These are phyloP conservation scores for Phortica variegata DNA, from an alignment of 1,140 invertebrate species.

Conservation along the genomic window DNA sequence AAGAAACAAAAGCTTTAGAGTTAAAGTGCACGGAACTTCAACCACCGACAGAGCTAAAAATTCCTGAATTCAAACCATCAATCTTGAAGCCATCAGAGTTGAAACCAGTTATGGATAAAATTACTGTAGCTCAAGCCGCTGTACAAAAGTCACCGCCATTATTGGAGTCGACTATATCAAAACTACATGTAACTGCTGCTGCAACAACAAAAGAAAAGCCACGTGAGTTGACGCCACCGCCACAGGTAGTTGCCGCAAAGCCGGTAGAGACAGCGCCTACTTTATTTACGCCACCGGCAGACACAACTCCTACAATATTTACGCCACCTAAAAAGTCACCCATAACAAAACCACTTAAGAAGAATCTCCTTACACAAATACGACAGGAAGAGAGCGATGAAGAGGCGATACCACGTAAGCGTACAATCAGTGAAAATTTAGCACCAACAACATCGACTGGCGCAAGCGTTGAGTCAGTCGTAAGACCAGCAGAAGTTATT, in stretches of 20 bases:
- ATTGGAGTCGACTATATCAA: too few relatives aligned
- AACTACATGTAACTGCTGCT: too few relatives aligned
- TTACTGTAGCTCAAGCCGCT: too few relatives aligned
- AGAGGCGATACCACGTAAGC: conserved; percentile 37
- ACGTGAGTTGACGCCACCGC: neutral
- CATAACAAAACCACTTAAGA: conserved; percentile 46
- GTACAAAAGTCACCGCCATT: too few relatives aligned
- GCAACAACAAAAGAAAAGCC: too few relatives aligned
- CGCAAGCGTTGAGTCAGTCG: conserved; percentile 6
- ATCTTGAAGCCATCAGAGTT: too few relatives aligned
- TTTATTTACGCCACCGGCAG: conserved; percentile 20
- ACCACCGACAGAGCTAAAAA: too few relatives aligned
- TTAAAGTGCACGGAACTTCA: too few relatives aligned
- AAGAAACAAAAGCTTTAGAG: too few relatives aligned
- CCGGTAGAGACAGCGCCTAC: conserved; percentile 5
- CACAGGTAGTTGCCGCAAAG: neutral
- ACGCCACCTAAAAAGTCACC: conserved; percentile 36
- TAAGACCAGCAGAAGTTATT: neutral
- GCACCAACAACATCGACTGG: neutral
- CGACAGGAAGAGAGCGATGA: conserved; percentile 49
- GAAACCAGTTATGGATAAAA: too few relatives aligned
- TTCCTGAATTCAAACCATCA: too few relatives aligned
- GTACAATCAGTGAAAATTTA: conserved; percentile 36
- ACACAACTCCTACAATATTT: conserved; percentile 8
- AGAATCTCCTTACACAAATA: conserved; percentile 44